Evolutionary conservation across 2,797 vertebrate species (phyloP), one percentile per base, ranked within the genome.

Genomic region (Mycteria americana): DNA sequence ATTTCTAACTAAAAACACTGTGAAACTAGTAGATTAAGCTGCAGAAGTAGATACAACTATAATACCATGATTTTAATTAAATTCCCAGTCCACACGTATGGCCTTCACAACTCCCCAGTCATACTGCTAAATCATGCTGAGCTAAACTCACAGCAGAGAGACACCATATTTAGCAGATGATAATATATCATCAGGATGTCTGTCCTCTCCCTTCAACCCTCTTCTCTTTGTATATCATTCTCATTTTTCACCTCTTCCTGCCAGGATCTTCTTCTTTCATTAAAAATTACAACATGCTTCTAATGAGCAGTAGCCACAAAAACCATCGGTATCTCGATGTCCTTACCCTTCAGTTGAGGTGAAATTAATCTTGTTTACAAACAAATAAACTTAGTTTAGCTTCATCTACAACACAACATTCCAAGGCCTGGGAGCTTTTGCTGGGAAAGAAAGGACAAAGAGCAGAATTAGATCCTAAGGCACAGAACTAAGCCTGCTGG

Each of bases 261-360:
- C 17, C 73, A 41, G 53, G 23, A 59, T 43, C 31, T 54, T 76
- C 21, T 53, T 39, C 7, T 54, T 85, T 45, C 73, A 43, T 37
- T 78, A 81, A 77, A 76, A 92, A 37, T 46, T 63, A 35, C 68
- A 78, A 57, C 21, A 21, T 33, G 18, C 14, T 76, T 79, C 53
- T 65, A 60, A 64, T 11, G 28, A 79, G 60, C 59, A 73, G 54
- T 2, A 51, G n/a, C 33, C 73, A 77, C 57, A 50, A 93, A 93
- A 25, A 0, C 6, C 43, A 67, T 10, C 39, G 54, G 31, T 23
- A 57, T 39, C 51, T 75, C 2, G 0, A 60, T 9, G 25, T 45
- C 37, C 70, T 76, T 53, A 53, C 57, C 19, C 77, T 79, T 76
- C 35, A 82, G 54, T 22, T 73, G 77, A 93, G 67, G 63, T 86